Base-by-base conservation (phyloP, 1,140 invertebrate species). In the Brachionus calyciflorus region DNA sequence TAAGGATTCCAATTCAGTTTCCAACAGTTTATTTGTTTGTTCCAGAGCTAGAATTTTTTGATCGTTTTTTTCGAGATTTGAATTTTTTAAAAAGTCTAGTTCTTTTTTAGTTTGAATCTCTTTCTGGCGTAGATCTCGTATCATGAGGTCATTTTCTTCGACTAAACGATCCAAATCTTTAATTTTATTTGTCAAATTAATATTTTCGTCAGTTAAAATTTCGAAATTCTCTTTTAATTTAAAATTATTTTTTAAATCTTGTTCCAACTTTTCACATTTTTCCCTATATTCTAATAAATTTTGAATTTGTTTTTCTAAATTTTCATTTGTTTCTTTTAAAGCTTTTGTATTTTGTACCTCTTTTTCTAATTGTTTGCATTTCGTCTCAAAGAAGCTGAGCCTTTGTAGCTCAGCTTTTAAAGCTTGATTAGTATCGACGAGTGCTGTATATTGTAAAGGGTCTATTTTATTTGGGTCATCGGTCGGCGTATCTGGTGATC, bases 341-440 rank as follows among this genome's bases (percentile, higher is more conserved):
- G 33, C 10, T 3, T 51, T 51, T 6, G 24, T 4, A 40, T 55
- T 51, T 21, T 24, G n/a, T 33, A 28, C 12, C 2, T 73, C 69
- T 73, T 53, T 49, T 63, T 76, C 73, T 2, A 76, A 44, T 33
- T 57, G 37, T 37, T 57, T 46, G 19, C 40, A 57, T 4, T 76
- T 60, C 1, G 28, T 28, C 30, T 76, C 73, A n/a, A 57, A 41
- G 0, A 21, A 7, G 26, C 49, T 60, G 6, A 76, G 40, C 24
- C 73, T n/a, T 63, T 76, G 49, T 17, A 76, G 21, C 28, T 76
- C 73, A 10, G 26, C 48, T 48, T 60, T 55, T 30, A 76, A 33
- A n/a, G 73, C 73, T 63, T 76, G 49, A 46, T 76, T 76, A 0
- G 73, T 76, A 3, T 76, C 73, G 14, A 57, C 40, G 12, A 76